These are phyloP conservation scores for Macrocentrus cingulum DNA, from an alignment of 1,140 invertebrate species.

Conservation along the genomic window DNA sequence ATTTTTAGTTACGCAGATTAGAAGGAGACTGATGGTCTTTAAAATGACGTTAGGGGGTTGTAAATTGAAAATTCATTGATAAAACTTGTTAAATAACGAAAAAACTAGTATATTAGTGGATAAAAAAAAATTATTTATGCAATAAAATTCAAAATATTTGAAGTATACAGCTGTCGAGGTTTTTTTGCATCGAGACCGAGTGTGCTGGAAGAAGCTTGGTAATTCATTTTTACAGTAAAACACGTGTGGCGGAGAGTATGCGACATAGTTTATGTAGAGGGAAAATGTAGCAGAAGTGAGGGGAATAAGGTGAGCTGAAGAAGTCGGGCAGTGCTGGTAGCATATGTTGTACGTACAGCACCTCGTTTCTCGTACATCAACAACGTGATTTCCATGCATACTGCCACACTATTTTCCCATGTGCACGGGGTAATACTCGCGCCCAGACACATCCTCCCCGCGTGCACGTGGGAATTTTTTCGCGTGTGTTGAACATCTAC, in stretches of 20 bases:
- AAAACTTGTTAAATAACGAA: too few species aligned
- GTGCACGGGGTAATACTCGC: constrained; percentile 6
- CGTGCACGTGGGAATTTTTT: background rate
- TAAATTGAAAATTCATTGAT: too few species aligned
- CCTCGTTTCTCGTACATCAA: constrained; percentile 46
- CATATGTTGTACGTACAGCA: constrained; percentile 42
- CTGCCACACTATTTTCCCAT: constrained; percentile 29
- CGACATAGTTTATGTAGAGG: background rate
- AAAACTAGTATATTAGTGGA: too few species aligned
- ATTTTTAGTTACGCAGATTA: too few species aligned
- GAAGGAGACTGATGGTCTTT: too few species aligned
- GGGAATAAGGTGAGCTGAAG: background rate
- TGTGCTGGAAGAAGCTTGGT: too few species aligned
- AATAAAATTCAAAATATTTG: too few species aligned
- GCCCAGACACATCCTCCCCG: background rate
- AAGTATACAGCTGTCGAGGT: too few species aligned
- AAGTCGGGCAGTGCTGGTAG: constrained; percentile 9
- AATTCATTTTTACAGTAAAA: background rate
- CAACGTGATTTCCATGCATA: constrained; percentile 55
- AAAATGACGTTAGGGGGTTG: too few species aligned
- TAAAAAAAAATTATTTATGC: too few species aligned
- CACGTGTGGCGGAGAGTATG: background rate
- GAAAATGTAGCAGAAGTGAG: background rate
- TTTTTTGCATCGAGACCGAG: too few species aligned
- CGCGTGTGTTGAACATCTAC: background rate